Conservation (phyloP, 1,140 invertebrate species). For the Dufourea novaeangliae region DNA sequence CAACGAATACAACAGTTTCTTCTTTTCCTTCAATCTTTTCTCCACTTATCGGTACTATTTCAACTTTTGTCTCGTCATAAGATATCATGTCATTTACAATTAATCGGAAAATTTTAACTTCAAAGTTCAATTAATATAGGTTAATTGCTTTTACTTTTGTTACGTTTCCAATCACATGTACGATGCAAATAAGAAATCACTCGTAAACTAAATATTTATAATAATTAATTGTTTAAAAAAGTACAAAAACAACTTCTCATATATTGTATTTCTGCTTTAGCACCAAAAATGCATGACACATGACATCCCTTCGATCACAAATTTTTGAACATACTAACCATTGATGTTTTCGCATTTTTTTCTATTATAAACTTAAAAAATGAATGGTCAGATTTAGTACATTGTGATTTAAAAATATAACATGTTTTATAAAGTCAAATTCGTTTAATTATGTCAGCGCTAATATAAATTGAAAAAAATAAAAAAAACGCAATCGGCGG, state of each 20-base stretch:
- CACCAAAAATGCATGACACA: neutral
- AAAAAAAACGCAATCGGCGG: no score
- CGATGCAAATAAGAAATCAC: neutral
- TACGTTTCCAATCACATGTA: neutral
- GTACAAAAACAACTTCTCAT: neutral
- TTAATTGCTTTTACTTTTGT: constrained; percentile 5
- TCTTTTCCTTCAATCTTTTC: constrained; percentile 51
- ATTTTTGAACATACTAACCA: constrained; percentile 4
- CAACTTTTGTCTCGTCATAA: constrained; percentile 39
- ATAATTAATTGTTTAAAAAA: neutral
- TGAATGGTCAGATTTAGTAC: neutral
- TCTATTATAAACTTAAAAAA: neutral
- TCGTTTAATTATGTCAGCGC: neutral
- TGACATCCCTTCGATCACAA: neutral
- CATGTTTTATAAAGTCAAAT: neutral
- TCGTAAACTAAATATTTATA: neutral
- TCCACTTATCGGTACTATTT: constrained; percentile 28
- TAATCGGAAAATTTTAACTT: constrained; percentile 11
- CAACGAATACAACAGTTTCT: constrained; percentile 78
- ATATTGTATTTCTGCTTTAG: neutral
- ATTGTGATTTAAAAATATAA: neutral
- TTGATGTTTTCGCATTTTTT: neutral
- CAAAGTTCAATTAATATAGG: constrained; percentile 25
- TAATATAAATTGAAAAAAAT: neutral
- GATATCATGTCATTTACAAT: constrained; percentile 53